phyloP scores from a whole-genome alignment of 2,888 invertebrate genomes.

The Andrena dorsata region DNA sequence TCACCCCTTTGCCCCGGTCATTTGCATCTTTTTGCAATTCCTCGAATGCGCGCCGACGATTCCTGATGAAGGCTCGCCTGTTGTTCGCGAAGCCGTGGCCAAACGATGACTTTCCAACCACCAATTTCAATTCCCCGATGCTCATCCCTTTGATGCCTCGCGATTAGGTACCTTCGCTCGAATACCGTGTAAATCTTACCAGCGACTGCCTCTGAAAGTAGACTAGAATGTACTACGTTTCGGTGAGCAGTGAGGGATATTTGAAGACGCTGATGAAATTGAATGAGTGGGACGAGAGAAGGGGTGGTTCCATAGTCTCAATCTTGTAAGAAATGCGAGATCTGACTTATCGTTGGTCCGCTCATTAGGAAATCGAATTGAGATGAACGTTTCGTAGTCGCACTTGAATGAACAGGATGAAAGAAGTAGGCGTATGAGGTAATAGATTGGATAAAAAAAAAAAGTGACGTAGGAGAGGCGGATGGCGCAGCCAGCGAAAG shows the following conservation, averaged over 20 bases:
- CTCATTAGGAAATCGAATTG: too few species aligned
- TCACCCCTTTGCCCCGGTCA: constrained; percentile 49
- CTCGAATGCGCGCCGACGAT: constrained; percentile 36
- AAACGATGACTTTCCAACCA: background rate
- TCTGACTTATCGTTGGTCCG: background rate
- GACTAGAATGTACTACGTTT: background rate
- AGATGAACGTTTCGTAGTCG: too few species aligned
- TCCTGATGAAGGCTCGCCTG: constrained; percentile 12
- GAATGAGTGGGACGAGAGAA: background rate
- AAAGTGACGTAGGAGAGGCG: background rate
- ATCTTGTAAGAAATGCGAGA: constrained; percentile 20
- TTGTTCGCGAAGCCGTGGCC: background rate
- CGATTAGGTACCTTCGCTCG: background rate
- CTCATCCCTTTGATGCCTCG: background rate
- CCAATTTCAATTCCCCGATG: constrained; percentile 1
- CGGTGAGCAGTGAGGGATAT: background rate
- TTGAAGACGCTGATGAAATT: background rate
- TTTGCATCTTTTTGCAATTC: constrained; percentile 59
- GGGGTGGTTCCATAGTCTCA: too few species aligned
- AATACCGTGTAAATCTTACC: too few species aligned
- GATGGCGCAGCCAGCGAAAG: constrained; percentile 34
- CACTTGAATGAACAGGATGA: too few species aligned
- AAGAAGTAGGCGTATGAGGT: too few species aligned
- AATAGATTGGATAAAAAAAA: too few species aligned
- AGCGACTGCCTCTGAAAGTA: background rate